phyloP scores from a whole-genome alignment of 1,140 invertebrate genomes.

The Drosophila ironensis region DNA sequence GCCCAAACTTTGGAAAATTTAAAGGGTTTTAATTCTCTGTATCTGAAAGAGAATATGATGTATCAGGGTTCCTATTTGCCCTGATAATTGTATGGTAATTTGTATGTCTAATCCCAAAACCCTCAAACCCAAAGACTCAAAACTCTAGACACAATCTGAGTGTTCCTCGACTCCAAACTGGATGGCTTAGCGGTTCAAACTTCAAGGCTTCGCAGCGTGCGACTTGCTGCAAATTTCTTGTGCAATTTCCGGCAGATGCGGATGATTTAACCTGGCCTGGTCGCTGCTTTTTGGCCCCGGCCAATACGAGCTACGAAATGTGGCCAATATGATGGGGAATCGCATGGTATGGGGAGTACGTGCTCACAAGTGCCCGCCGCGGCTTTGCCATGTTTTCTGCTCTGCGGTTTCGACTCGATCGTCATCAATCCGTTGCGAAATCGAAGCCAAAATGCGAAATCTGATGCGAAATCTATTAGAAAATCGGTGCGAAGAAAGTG shows the following conservation, averaged over 20 bases:
- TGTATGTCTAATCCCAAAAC: no score
- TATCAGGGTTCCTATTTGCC: no score
- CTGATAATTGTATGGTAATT: background rate
- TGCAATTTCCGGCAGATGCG: conserved; percentile 80
- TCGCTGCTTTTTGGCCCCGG: conserved; percentile 19
- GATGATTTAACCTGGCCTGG: no score
- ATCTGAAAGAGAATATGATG: no score
- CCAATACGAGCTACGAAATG: conserved; percentile 16
- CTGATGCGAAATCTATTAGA: conserved; percentile 15
- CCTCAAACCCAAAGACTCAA: no score
- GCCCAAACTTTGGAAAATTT: no score
- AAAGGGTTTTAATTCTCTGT: no score
- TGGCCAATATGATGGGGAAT: conserved; percentile 61
- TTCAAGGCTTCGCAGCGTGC: no score
- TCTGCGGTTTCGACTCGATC: conserved; percentile 9
- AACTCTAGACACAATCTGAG: no score
- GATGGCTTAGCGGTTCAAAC: no score
- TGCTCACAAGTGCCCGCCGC: conserved; percentile 33
- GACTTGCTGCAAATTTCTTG: conserved; percentile 70
- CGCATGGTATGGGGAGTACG: no score
- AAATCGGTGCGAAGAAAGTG: conserved; percentile 47
- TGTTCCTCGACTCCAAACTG: no score
- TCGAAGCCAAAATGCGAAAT: conserved; percentile 1
- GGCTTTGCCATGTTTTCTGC: conserved; percentile 2
- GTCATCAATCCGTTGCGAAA: conserved; percentile 19